A percentile compares a stretch with the other conserved stretches of the same genome.
Conservation (phyloP, 35 echinoderm and acorn worm genomes). For the Heliocidaris erythrogramma region DNA sequence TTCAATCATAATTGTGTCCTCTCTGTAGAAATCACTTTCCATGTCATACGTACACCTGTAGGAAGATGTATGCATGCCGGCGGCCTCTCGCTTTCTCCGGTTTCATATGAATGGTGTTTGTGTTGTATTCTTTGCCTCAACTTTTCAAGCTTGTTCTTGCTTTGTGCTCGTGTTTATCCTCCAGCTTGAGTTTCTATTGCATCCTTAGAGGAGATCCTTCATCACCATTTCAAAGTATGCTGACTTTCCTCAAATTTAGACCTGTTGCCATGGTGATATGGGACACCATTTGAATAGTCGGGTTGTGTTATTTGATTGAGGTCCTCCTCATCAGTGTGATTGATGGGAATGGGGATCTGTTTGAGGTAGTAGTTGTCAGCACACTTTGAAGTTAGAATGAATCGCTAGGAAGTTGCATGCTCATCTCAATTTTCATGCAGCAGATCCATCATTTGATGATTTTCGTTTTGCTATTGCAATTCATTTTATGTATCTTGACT, state of each 20-base stretch:
- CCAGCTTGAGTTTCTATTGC: neutral
- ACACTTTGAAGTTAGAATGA: neutral
- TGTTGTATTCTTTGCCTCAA: neutral
- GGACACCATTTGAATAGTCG: neutral
- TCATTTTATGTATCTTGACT: neutral
- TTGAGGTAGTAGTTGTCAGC: neutral
- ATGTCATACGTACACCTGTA: neutral
- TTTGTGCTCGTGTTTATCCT: neutral
- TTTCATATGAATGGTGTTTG: constrained; percentile 6
- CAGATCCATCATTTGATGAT: neutral
- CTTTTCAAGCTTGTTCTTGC: neutral
- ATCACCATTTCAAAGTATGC: neutral
- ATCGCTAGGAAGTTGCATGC: neutral
- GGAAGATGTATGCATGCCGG: neutral
- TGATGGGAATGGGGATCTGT: neutral
- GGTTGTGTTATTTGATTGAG: neutral
- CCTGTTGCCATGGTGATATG: neutral
- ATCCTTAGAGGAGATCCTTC: neutral
- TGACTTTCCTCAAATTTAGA: neutral
- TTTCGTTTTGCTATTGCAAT: neutral
- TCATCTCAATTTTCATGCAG: neutral
- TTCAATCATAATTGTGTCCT: neutral
- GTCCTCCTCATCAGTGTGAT: neutral
- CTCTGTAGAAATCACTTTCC: neutral
- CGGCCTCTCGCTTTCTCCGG: neutral